phyloP scores from a whole-genome alignment of 2,113 vertebrate species.

The Phocoena phocoena region DNA sequence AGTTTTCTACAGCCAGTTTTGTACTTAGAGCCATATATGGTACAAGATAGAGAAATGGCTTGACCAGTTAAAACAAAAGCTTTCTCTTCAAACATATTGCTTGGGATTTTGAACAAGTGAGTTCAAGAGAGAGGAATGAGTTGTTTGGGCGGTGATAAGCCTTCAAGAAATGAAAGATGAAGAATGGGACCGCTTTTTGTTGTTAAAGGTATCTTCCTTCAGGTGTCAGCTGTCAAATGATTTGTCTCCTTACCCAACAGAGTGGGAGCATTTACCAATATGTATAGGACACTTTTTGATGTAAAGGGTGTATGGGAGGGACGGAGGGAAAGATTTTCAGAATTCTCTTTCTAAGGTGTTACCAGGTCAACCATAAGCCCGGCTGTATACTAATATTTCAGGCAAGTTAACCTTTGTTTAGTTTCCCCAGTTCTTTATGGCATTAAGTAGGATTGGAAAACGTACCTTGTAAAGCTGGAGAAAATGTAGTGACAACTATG shows the following conservation, averaged over 20 bases:
- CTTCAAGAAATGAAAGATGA: slow-evolving; percentile 8
- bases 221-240: neutral
- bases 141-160: neutral
- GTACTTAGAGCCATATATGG: slow-evolving; percentile 73
- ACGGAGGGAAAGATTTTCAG: neutral
- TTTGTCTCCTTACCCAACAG: neutral
- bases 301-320: neutral
- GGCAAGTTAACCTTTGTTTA: slow-evolving; percentile 7
- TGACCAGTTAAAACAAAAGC: slow-evolving; percentile 44
- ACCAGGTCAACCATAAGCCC: neutral
- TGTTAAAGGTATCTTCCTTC: slow-evolving; percentile 35
- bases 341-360: slow-evolving; percentile 34
- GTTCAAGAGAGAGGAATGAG: slow-evolving; percentile 38
- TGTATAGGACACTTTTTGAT: neutral
- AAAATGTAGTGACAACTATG: neutral
- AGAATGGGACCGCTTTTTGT: neutral
- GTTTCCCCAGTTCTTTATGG: neutral
- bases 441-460: neutral
- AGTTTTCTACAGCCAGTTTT: slow-evolving; percentile 53
- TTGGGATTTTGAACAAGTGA: slow-evolving; percentile 47
- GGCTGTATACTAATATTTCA: neutral
- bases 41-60: slow-evolving; percentile 59
- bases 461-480: neutral
- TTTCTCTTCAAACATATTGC: neutral
- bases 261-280: slow-evolving; percentile 18